A percentile compares a stretch with the other conserved stretches of the same genome.
These are phyloP conservation scores for Bugulina stolonifera DNA, from an alignment of 2,888 invertebrate genomes.

Conservation along the genomic window DNA sequence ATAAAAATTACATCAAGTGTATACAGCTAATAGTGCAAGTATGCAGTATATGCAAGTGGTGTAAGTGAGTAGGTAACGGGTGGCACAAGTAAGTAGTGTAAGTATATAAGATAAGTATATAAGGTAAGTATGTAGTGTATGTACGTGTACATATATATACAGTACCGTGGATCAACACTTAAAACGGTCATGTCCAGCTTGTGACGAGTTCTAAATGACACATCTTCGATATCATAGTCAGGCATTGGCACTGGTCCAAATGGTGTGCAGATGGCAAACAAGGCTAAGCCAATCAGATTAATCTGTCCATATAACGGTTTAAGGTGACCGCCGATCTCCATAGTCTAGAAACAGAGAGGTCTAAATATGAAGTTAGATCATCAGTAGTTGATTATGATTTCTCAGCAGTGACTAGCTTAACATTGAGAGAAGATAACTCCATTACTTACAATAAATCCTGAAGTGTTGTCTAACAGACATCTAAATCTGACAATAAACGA, in stretches of 20 bases:
- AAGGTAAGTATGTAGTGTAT: too few species aligned
- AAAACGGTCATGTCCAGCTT: conserved; percentile 91
- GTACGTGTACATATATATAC: too few species aligned
- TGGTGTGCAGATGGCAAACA: conserved; percentile 96
- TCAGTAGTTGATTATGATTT: too few species aligned
- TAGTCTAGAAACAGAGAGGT: conserved; percentile 73
- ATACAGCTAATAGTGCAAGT: too few species aligned
- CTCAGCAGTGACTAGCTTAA: too few species aligned
- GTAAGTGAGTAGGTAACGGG: too few species aligned
- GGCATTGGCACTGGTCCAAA: conserved; percentile 95
- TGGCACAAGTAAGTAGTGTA: too few species aligned
- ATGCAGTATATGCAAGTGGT: too few species aligned
- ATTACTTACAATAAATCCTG: conserved; percentile 93
- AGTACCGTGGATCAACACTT: conserved; percentile 89
- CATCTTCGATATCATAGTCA: conserved; percentile 95
- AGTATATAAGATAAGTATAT: too few species aligned
- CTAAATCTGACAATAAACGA: conserved; percentile 98
- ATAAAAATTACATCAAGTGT: too few species aligned
- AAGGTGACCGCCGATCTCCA: conserved; percentile 94
- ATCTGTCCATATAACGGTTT: conserved; percentile 88
- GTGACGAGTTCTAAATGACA: conserved; percentile 99
- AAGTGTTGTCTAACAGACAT: conserved; percentile 97
- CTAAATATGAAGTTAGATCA: too few species aligned
- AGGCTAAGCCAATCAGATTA: conserved; percentile 65
- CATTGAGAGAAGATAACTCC: too few species aligned